Base-by-base conservation (phyloP, 2,888 invertebrate species). In the Parnassius glacialis region DNA sequence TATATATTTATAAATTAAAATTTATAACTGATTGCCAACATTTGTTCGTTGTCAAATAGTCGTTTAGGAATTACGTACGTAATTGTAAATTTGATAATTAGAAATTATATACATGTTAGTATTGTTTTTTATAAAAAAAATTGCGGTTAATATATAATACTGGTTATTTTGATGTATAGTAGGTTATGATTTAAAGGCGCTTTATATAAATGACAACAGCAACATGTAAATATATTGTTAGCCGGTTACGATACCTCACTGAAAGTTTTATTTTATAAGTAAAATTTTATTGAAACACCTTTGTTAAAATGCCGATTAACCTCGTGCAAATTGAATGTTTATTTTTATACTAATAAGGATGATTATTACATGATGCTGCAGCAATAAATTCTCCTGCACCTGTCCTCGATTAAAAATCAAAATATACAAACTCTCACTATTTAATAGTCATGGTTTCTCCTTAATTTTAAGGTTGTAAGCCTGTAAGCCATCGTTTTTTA, bases 221-320 rank as follows among this genome's bases (percentile, higher is more conserved):
- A 10, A 13, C 16, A 13, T 48, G 48, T 48, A 48, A 48, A 48
- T 48, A 48, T 7, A 48, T 48, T 48, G 48, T 48, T 48, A 48
- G 13, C 10, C 12, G 13, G n/a, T 34, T 34, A 34, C 34, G 34
- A 34, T 0, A 7, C 34, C 34, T 34, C 34, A 48, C 7, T 48
- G 48, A 13, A 2, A 9, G 7, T 48, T 13, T 48, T 13, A 48
- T 48, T 48, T 48, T 13, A 0, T 13, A 10, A 9, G 43, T 11
- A 11, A 43, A 10, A 3, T 43, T 10, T 43, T 11, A 1, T 11
- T 11, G 43, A 43, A 1, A 11, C 2, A 11, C 9, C 34, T 7
- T 7, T 34, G 7, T 34, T 34, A 5, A 5, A 43, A 2, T 11
- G 11, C 10, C 43, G 9, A 11, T 43, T 0, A 43, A 3, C 11